Evolutionary conservation across 2,797 vertebrate species (phyloP).

Genomic region (Macropodus opercularis): DNA sequence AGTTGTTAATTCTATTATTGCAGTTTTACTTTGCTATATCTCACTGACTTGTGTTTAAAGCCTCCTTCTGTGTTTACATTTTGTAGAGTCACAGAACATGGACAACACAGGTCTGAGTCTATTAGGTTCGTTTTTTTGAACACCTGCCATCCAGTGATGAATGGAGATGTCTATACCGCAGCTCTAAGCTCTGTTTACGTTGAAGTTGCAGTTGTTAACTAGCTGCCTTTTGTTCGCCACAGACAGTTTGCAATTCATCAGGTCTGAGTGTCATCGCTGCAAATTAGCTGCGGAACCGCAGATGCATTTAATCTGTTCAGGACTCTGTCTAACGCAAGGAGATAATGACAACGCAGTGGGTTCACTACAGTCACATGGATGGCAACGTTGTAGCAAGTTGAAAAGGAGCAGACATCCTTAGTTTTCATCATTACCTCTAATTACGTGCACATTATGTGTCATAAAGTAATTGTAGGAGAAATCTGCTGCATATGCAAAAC

Average conservation of each 20-base stretch:
- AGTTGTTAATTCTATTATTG: too few relatives aligned
- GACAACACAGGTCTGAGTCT: slow-evolving; percentile 20
- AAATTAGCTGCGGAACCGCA: slow-evolving; percentile 11
- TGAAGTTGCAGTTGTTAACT: slow-evolving; percentile 31
- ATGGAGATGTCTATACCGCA: slow-evolving; percentile 22
- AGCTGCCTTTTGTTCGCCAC: slow-evolving; percentile 17
- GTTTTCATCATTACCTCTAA: not conserved
- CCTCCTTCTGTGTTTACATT: slow-evolving; percentile 28
- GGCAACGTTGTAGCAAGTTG: not conserved
- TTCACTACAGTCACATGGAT: not conserved
- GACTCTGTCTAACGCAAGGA: not conserved
- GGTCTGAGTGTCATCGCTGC: slow-evolving; percentile 7
- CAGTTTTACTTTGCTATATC: not conserved
- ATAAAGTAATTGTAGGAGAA: not conserved
- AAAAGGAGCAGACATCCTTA: not conserved
- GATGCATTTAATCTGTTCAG: not conserved
- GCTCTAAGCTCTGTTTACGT: slow-evolving; percentile 40
- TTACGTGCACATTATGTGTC: not conserved
- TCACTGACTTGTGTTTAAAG: slow-evolving; percentile 14
- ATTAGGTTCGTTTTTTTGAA: slow-evolving; percentile 43
- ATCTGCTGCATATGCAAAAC: not conserved
- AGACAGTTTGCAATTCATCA: slow-evolving; percentile 26
- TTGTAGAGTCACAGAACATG: slow-evolving; percentile 15
- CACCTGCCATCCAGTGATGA: slow-evolving; percentile 41
- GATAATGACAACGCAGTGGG: not conserved